Base-by-base conservation (phyloP, 1,140 invertebrate species). In the Drosophila pectinifera region DNA sequence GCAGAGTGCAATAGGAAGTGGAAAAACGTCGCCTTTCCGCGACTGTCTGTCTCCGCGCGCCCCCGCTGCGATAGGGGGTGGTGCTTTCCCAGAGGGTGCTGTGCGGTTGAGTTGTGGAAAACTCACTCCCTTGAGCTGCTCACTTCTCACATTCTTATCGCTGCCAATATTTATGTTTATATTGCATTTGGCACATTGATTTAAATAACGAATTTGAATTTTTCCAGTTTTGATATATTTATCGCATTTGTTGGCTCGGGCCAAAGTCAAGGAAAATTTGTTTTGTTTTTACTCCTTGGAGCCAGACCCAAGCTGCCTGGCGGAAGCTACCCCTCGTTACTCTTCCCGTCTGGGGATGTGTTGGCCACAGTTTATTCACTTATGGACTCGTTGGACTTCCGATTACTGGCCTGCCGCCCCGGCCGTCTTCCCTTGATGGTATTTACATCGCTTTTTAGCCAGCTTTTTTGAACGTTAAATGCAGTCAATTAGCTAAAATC, bases 331-430 rank as follows among this genome's bases (percentile, higher is more conserved):
- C 45, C 68, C 63, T 70, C 64, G 55, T 73, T 65, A 65, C 64
- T 68, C 64, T 43, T 68, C 45, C 53, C 78, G 57, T 53, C 57
- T 63, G 45, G 48, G 55, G 59, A 53, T 43, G 68, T 88, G 68
- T 73, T 73, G 82, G 83, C 79, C 79, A 42, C 83, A 86, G 82
- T 86, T 86, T 86, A 86, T 86, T 86, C 82, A 86, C 82, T 86
- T 86, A 86, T 64, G 58, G 70, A 88, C 73, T 73, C 72, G 69
- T 74, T 79, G 61, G 75, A 76, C 83, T 86, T 86, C 82, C 82
- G 82, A 68, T 76, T 69, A 85, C 78, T 72, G 56, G 79, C 78
- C 67, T 48, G 75, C 28, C 54, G 49, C 8, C 28, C 28, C 26
- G 28, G 3, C 0, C 28, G 2, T 31, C 28, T 31, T 10, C 8